Base-by-base conservation (phyloP, 2,797 vertebrate genomes). In the Arrhamphus sclerolepis region DNA sequence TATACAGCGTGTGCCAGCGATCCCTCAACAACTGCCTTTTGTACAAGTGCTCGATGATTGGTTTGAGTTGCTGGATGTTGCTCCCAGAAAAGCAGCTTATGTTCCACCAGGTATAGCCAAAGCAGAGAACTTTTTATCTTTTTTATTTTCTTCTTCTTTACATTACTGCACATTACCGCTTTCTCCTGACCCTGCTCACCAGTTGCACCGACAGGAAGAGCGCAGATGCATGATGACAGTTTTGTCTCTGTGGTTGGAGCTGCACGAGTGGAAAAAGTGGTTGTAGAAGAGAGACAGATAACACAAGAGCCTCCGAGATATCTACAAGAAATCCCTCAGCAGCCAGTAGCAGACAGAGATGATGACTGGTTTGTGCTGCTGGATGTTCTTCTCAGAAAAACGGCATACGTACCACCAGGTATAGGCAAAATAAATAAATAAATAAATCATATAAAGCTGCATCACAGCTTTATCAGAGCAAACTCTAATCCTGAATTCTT, bases 301-400 rank as follows among this genome's bases (percentile, higher is more conserved):
- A 72, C 26, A 16, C 62, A 78, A 41, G 66, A 73, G 1, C 7
- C 28, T 0, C 38, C 38, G 0, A 72, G 46, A 57, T 1, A 0
- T 26, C 11, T 44, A 1, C 44, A 48, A 74, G 48, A 72, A 56
- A 56, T 66, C 18, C 41, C 46, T 17, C 58, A 46, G 8, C 63
- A 59, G 24, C 22, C 56, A 28, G 53, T 49, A 43, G 50, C 21
- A 21, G 50, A 55, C 0, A 60, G 63, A 57, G 73, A 69, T 0
- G 87, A 87, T 49, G 87, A 87, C 54, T 88, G 88, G 88, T 87
- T 84, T 80, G 50, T 72, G 77, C 62, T 85, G 54, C 64, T 87
- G 72, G 71, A 77, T 26, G 62, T 70, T 55, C 41, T 52, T 72
- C 61, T 84, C 26, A 84, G 56, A 82, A 46, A 74, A 51, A 49